A percentile compares a stretch with the other conserved stretches of the same genome.
Evolutionary conservation across 2,113 vertebrate species (phyloP).

Genomic region (Pseudopipra pipra): DNA sequence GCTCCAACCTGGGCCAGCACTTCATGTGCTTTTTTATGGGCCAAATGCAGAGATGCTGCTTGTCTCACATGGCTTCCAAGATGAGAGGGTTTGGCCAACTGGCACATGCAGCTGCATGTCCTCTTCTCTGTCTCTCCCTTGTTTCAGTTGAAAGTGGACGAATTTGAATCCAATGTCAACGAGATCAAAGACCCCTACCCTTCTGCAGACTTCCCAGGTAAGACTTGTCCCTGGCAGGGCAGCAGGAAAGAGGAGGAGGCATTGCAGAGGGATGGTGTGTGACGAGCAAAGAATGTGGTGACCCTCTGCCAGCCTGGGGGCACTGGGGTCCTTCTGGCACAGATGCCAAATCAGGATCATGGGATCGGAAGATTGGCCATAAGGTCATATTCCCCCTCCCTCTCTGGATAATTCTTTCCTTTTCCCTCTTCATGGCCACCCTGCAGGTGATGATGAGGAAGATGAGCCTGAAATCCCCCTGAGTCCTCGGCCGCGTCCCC

Average conservation of each 20-base stretch:
- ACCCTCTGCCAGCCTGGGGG: background rate
- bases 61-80: background rate
- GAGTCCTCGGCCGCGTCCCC: constrained; percentile 91
- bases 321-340: background rate
- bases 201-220: constrained; percentile 97
- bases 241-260: background rate
- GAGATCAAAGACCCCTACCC: constrained; percentile 98
- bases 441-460: constrained; percentile 92
- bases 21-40: background rate
- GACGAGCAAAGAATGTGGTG: background rate
- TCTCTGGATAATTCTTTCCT: background rate
- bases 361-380: background rate
- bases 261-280: background rate
- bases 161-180: constrained; percentile 97
- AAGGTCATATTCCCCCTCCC: background rate
- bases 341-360: background rate
- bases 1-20: background rate
- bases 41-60: background rate
- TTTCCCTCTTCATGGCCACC: background rate
- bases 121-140: background rate
- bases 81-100: background rate
- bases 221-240: background rate
- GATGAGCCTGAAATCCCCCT: constrained; percentile 92
- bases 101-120: background rate
- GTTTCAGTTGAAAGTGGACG: constrained; percentile 91